phyloP scores from a whole-genome alignment of 1,140 invertebrate genomes.

The Psilanteris sp. region DNA sequence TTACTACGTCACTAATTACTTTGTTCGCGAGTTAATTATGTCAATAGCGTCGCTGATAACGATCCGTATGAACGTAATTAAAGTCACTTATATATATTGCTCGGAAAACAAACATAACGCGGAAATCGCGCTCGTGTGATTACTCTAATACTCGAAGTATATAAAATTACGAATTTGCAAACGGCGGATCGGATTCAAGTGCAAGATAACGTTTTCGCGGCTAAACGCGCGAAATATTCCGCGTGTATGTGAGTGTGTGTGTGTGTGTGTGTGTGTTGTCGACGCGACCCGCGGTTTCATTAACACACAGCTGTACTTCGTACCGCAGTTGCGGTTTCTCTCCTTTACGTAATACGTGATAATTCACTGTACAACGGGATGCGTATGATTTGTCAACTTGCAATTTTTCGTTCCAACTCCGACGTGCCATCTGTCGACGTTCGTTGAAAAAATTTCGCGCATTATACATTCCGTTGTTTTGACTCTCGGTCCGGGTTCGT shows the following conservation, averaged over 20 bases:
- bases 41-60: too few species aligned
- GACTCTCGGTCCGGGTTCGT: not conserved
- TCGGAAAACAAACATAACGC: too few species aligned
- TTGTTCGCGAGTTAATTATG: too few species aligned
- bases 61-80: too few species aligned
- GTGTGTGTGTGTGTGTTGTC: constrained; percentile 29
- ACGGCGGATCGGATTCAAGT: too few species aligned
- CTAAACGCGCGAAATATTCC: constrained; percentile 12
- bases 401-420: constrained; percentile 14
- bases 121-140: too few species aligned
- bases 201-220: constrained; percentile 5
- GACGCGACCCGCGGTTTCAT: constrained; percentile 31
- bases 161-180: too few species aligned
- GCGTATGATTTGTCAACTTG: constrained; percentile 38
- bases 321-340: constrained; percentile 19
- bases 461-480: constrained; percentile 20
- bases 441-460: too few species aligned
- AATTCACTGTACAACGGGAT: constrained; percentile 32
- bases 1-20: too few species aligned
- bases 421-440: constrained; percentile 19
- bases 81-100: too few species aligned
- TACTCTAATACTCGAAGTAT: too few species aligned
- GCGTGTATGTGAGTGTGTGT: too few species aligned
- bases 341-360: constrained; percentile 29
- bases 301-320: constrained; percentile 15